Evolutionary conservation across 1,140 invertebrate species (phyloP), one percentile per base, ranked within the genome.

Genomic region (Bradynema listronoti): DNA sequence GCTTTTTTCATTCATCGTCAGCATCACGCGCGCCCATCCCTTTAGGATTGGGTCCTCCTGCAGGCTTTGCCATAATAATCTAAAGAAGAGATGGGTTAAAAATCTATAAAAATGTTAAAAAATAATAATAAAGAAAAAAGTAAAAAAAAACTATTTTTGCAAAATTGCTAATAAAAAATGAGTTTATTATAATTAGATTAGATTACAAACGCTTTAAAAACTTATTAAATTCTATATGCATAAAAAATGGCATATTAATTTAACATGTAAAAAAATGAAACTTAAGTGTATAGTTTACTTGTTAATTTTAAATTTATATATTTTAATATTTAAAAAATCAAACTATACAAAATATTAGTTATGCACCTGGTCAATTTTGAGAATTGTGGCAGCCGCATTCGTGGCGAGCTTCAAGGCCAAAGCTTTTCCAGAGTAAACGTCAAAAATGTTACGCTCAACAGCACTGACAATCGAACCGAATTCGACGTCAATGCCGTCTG

Each of bases 381-480:
- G 83, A 70, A 99, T 88, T 0, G 93, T 96, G 52, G 86, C 85
- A 1, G 92, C 91, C 11, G 90, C 90, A 65, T 87, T 85, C 0
- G 90, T 87, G 0, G 94, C 91, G 82, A 96, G 95, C 76, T 95
- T 93, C 22, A 99, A 79, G 3, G 85, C 92, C 90, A 92, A 96
- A 63, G 85, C 83, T 80, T 98, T 99, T 1, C 86, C 85, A 29
- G 88, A 73, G 77, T 86, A 95, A 1, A 91, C 81, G 83, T 96
- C 92, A 45, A 87, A 81, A 58, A 95, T 86, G 60, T 84, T 85
- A 2, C 82, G 83, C 77, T 89, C 84, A 25, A 84, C 82, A 0
- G 86, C 84, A 80, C 95, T 88, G 50, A 85, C 82, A 16, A 88
- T 82, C 45, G 29, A 42, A 24, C 73, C 77, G 78, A 85, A 86